Conservation (phyloP, 92 coral and sea anemone genomes). For the Isaurus tuberculatus region DNA sequence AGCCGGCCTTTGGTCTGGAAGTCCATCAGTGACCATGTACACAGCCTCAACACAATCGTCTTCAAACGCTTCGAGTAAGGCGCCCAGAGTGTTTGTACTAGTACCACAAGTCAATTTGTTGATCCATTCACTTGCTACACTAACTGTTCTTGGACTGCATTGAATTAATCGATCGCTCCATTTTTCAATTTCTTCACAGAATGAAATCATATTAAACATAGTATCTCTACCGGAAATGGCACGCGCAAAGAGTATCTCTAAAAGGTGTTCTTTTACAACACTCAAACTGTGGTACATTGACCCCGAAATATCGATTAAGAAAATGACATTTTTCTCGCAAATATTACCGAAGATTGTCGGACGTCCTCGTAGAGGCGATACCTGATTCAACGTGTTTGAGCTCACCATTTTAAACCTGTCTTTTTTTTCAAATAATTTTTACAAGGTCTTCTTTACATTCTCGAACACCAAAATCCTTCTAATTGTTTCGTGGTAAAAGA, state of each 20-base stretch:
- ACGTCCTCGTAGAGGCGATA: constrained; percentile 71
- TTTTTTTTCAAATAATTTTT: not conserved
- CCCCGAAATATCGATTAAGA: constrained; percentile 92
- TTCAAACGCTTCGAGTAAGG: constrained; percentile 87
- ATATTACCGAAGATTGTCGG: constrained; percentile 94
- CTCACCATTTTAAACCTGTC: constrained; percentile 65
- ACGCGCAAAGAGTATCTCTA: constrained; percentile 85
- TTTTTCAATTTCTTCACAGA: constrained; percentile 78
- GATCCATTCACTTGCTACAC: constrained; percentile 86
- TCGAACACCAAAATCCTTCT: constrained; percentile 18
- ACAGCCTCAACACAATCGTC: constrained; percentile 91
- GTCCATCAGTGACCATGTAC: constrained; percentile 93
- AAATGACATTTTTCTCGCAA: constrained; percentile 83
- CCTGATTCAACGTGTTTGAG: constrained; percentile 54
- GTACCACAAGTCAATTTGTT: constrained; percentile 86
- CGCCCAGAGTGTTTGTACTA: constrained; percentile 94
- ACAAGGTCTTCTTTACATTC: constrained; percentile 27
- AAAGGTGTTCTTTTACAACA: constrained; percentile 87
- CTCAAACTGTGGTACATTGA: constrained; percentile 93
- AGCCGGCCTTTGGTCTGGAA: constrained; percentile 92
- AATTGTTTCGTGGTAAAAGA: constrained; percentile 20
- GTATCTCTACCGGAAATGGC: constrained; percentile 86
- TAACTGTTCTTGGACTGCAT: constrained; percentile 91
- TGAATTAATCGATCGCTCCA: constrained; percentile 89
- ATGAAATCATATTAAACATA: constrained; percentile 93